Conservation (phyloP, 2,113 vertebrate species). For the Xyliphius kryptos region DNA sequence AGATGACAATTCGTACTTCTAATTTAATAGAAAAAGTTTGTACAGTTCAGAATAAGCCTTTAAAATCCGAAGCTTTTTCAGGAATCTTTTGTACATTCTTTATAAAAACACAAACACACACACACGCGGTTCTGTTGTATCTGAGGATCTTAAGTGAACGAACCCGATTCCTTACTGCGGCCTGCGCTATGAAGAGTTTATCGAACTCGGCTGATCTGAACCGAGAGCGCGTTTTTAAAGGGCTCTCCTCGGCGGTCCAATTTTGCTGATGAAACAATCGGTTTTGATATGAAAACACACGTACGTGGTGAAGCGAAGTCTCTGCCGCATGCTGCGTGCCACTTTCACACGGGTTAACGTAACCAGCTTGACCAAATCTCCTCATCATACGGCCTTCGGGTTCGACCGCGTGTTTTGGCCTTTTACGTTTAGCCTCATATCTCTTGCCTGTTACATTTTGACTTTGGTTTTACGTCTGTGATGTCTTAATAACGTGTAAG, state of each 20-base stretch:
- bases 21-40: background rate
- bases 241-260: conserved; percentile 20
- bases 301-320: conserved; percentile 37
- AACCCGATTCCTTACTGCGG: no score
- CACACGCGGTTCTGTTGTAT: no score
- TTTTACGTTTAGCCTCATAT: conserved; percentile 3
- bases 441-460: conserved; percentile 20
- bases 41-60: background rate
- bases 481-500: conserved; percentile 32
- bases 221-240: conserved; percentile 11
- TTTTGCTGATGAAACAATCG: conserved; percentile 22
- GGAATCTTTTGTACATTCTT: no score
- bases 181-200: no score
- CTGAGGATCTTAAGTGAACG: no score
- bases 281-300: conserved; percentile 28
- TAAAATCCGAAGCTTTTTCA: no score
- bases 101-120: no score
- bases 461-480: background rate
- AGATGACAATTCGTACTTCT: background rate
- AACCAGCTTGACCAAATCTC: conserved; percentile 57
- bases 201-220: no score
- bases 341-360: conserved; percentile 44
- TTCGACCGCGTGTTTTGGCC: conserved; percentile 17
- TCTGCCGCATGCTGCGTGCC: conserved; percentile 25
- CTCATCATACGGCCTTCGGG: conserved; percentile 11